phyloP scores from a whole-genome alignment of 2,888 invertebrate species.

The Hirudinaria manillensis region DNA sequence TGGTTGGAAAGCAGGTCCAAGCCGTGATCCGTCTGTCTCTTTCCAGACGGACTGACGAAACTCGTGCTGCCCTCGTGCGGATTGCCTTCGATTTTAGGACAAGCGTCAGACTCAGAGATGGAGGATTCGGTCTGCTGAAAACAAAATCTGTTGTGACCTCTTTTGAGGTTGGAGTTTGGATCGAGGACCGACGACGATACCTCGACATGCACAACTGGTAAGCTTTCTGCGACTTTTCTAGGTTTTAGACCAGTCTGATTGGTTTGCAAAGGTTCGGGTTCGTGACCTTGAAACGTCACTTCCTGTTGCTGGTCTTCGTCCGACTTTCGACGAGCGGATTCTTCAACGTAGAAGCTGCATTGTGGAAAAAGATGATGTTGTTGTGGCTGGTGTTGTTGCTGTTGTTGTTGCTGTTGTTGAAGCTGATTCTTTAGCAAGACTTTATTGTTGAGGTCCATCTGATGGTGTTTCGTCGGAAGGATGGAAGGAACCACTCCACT shows the following conservation, averaged over 20 bases:
- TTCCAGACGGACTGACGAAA: background rate
- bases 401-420: constrained; percentile 16
- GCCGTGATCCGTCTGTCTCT: constrained; percentile 5
- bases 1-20: constrained; percentile 23
- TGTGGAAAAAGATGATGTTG: background rate
- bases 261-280: background rate
- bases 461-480: constrained; percentile 9
- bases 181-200: background rate
- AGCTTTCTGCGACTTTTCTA: background rate
- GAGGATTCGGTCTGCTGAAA: background rate
- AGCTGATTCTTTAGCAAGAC: constrained; percentile 4
- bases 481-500: background rate
- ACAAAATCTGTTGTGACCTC: background rate
- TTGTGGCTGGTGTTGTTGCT: background rate
- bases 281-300: background rate
- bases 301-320: background rate
- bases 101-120: background rate
- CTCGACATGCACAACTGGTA: background rate
- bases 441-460: constrained; percentile 17
- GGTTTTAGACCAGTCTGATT: background rate
- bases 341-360: background rate
- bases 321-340: background rate
- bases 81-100: background rate
- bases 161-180: background rate
- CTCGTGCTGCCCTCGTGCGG: background rate